phyloP scores from a whole-genome alignment of 2,113 vertebrate species.

The Larimichthys polyactis region DNA sequence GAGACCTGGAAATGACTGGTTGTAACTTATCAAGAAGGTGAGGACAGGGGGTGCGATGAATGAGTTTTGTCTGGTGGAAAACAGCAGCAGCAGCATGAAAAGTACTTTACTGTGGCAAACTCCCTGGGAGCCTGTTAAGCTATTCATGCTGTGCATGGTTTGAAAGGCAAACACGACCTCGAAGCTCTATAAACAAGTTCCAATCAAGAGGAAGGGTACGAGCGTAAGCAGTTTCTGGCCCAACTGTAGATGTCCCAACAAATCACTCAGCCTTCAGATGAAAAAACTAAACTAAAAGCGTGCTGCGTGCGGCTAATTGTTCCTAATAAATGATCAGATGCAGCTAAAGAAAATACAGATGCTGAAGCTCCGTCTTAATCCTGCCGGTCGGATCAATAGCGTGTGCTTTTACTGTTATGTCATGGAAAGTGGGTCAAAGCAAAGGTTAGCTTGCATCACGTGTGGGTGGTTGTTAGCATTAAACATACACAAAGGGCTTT shows the following conservation, averaged over 20 bases:
- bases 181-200: conserved; percentile 47
- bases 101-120: conserved; percentile 56
- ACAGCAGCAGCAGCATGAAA: conserved; percentile 67
- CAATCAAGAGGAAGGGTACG: conserved; percentile 46
- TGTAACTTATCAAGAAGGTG: conserved; percentile 55
- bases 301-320: not conserved
- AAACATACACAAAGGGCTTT: conserved; percentile 32
- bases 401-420: conserved; percentile 19
- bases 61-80: conserved; percentile 51
- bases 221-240: conserved; percentile 19
- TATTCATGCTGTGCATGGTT: conserved; percentile 51
- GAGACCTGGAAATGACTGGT: conserved; percentile 36
- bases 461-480: conserved; percentile 31
- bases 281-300: not conserved
- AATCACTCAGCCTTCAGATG: not conserved
- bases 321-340: conserved; percentile 12
- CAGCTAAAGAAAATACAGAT: not conserved
- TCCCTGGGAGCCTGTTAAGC: conserved; percentile 63
- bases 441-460: conserved; percentile 14
- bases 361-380: conserved; percentile 12
- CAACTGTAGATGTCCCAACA: not conserved
- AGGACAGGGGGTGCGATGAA: conserved; percentile 27
- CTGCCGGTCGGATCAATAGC: conserved; percentile 28
- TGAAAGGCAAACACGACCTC: conserved; percentile 65
- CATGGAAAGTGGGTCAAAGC: conserved; percentile 21